Percentiles rank a stretch among this genome's conserved stretches.
phyloP scores from a whole-genome alignment of 2,888 invertebrate species.

The Parasteatoda lunata region DNA sequence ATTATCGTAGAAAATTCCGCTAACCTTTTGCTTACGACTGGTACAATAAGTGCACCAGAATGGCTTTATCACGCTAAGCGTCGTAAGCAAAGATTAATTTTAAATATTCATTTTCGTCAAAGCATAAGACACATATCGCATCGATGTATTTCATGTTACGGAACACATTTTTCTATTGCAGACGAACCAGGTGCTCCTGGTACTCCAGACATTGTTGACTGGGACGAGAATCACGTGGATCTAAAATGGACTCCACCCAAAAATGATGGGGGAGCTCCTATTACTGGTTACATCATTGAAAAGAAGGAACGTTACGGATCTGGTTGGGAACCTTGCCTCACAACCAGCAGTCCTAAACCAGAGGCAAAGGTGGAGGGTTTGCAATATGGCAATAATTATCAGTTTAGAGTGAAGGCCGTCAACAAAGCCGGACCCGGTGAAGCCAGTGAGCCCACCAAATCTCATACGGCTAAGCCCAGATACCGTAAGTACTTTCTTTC shows the following conservation, averaged over 20 bases:
- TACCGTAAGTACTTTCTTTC: slow-evolving; percentile 76
- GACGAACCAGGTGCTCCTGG: slow-evolving; percentile 96
- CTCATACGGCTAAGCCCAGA: slow-evolving; percentile 92
- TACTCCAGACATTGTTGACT: slow-evolving; percentile 91
- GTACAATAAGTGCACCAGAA: too few species aligned
- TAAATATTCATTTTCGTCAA: too few species aligned
- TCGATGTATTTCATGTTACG: too few species aligned
- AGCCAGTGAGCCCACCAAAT: slow-evolving; percentile 91
- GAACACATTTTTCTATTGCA: slow-evolving; percentile 73
- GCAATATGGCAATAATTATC: slow-evolving; percentile 93
- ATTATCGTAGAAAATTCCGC: too few species aligned
- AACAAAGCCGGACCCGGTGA: slow-evolving; percentile 97
- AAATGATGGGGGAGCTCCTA: slow-evolving; percentile 88
- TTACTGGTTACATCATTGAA: slow-evolving; percentile 81
- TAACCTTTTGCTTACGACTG: too few species aligned
- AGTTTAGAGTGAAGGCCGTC: slow-evolving; percentile 92
- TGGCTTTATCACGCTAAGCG: too few species aligned
- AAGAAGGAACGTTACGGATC: slow-evolving; percentile 73
- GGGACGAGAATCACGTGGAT: slow-evolving; percentile 97
- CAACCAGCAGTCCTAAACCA: slow-evolving; percentile 77
- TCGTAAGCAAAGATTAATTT: too few species aligned
- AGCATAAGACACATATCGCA: too few species aligned
- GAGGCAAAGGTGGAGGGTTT: slow-evolving; percentile 88
- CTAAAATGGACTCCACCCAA: slow-evolving; percentile 95
- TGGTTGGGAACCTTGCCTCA: slow-evolving; percentile 84